Percentiles rank a stretch among this genome's conserved stretches.
Conservation (phyloP, 2,888 invertebrate genomes). For the Chirona hameri region DNA sequence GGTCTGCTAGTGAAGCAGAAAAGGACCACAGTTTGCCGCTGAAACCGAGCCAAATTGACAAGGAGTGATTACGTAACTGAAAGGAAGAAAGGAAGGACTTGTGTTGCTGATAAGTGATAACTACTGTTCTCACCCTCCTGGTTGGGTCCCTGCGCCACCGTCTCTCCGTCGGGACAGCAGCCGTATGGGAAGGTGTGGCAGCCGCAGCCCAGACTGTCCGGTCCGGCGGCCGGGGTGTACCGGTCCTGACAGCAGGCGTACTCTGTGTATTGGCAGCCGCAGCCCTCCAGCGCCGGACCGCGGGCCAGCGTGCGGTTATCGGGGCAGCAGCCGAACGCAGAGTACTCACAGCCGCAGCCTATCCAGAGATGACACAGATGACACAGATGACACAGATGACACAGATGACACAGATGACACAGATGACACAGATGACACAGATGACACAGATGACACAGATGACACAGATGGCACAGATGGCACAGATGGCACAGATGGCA, state of each 20-base stretch:
- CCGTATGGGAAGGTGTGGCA: conserved; percentile 84
- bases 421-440: too few species aligned
- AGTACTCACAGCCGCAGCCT: conserved; percentile 70
- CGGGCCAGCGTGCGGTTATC: conserved; percentile 68
- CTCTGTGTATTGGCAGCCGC: conserved; percentile 42
- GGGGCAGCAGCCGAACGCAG: conserved; percentile 58
- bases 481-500: too few species aligned
- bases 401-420: too few species aligned
- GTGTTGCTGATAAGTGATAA: too few species aligned
- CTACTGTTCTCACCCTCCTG: not conserved
- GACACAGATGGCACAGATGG: too few species aligned
- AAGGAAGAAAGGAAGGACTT: too few species aligned
- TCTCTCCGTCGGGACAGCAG: conserved; percentile 77
- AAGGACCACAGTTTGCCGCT: too few species aligned
- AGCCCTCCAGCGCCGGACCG: conserved; percentile 65
- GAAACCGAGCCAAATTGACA: too few species aligned
- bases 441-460: too few species aligned
- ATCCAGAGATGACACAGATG: not conserved
- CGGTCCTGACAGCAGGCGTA: conserved; percentile 39
- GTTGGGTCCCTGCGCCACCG: conserved; percentile 38
- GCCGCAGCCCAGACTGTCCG: conserved; percentile 64
- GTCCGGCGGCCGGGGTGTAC: conserved; percentile 38
- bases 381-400: too few species aligned
- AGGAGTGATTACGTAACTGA: too few species aligned
- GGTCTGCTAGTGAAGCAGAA: too few species aligned